A percentile compares a stretch with the other conserved stretches of the same genome.
These are phyloP conservation scores for Drosophila dunni DNA, from an alignment of 1,140 invertebrate species.

Conservation along the genomic window DNA sequence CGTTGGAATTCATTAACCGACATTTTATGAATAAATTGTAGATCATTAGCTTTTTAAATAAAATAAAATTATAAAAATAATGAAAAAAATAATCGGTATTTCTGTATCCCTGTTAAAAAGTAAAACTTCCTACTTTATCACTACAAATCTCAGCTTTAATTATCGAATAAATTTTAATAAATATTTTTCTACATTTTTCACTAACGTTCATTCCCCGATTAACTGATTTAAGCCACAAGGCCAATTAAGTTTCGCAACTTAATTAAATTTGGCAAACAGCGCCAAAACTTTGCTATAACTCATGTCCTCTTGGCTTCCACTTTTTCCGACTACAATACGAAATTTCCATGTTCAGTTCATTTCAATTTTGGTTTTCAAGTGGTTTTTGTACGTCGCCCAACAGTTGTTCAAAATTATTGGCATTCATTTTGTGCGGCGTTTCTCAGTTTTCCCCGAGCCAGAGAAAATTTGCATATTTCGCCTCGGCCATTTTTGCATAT, in stretches of 20 bases:
- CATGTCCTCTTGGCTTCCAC: conserved; percentile 1
- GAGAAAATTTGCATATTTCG: conserved; percentile 49
- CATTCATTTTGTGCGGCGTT: conserved; percentile 25
- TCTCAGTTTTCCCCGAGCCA: conserved; percentile 4
- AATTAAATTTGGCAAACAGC: conserved; percentile 61
- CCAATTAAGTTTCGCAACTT: conserved; percentile 59
- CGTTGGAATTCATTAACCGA: no score
- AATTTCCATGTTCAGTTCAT: conserved; percentile 33
- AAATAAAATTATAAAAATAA: no score
- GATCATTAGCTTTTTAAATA: no score
- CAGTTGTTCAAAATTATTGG: conserved; percentile 38
- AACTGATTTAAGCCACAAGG: conserved; percentile 10
- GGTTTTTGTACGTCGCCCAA: conserved; percentile 4
- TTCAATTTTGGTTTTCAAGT: conserved; percentile 35
- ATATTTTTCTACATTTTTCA: conserved; percentile 2
- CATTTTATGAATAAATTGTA: no score
- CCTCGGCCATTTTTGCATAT: conserved; percentile 58
- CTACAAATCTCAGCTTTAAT: no score
- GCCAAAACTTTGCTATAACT: conserved; percentile 6
- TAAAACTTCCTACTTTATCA: no score
- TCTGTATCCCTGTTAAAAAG: no score
- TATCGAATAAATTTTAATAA: background rate
- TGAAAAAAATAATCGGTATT: no score
- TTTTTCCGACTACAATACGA: background rate
- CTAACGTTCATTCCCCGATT: conserved; percentile 11